Percentiles rank a stretch among this genome's conserved stretches.
Evolutionary conservation across 2,888 invertebrate species (phyloP).

Genomic region (Cerceris rybyensis): DNA sequence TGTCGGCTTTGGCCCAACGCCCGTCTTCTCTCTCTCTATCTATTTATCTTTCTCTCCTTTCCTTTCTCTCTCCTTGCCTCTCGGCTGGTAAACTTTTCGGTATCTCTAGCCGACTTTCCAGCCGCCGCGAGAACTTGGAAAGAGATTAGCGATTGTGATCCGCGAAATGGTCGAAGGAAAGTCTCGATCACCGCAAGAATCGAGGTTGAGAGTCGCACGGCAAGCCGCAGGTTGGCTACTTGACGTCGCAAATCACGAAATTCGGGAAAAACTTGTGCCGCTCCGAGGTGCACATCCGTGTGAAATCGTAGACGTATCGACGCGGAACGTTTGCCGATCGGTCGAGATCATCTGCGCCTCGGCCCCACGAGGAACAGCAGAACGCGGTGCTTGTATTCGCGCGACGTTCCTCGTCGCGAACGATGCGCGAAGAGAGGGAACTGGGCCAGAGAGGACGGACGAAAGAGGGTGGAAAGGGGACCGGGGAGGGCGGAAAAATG

Average conservation of each 20-base stretch:
- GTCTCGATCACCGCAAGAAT: too few relatives aligned
- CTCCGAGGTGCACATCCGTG: background rate
- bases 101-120: background rate
- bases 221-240: too few relatives aligned
- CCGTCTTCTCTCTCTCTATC: constrained; percentile 22
- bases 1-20: constrained; percentile 22
- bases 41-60: background rate
- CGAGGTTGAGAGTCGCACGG: too few relatives aligned
- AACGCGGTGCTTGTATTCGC: constrained; percentile 9
- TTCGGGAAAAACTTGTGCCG: too few relatives aligned
- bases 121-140: background rate
- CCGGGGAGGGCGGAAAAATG: constrained; percentile 10
- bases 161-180: background rate
- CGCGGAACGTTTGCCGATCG: too few relatives aligned
- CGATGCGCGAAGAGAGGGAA: constrained; percentile 37
- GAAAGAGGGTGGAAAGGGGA: constrained; percentile 6
- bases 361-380: background rate
- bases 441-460: constrained; percentile 11
- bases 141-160: background rate
- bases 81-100: background rate
- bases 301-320: background rate
- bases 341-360: too few relatives aligned
- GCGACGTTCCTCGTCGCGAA: constrained; percentile 16
- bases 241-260: too few relatives aligned
- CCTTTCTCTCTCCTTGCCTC: constrained; percentile 5